Percentiles rank a stretch among this genome's conserved stretches.
Evolutionary conservation across 1,140 invertebrate genomes (phyloP).

Genomic region (Coelopa frigida): DNA sequence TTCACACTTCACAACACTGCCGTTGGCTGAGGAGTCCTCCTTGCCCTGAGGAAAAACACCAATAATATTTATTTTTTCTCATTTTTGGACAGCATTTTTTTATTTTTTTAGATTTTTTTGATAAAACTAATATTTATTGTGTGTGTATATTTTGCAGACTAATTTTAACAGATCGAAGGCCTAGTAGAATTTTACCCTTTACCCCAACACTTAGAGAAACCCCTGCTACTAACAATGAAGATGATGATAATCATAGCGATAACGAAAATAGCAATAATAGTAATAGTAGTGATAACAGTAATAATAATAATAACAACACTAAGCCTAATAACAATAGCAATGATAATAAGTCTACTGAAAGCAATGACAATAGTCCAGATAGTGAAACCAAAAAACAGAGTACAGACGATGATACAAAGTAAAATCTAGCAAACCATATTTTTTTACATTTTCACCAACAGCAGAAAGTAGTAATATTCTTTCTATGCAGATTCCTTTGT

Average conservation of each 20-base stretch:
- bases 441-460: too few species aligned
- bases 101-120: not conserved
- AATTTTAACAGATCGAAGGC: slow-evolving; percentile 40
- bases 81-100: not conserved
- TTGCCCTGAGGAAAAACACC: not conserved
- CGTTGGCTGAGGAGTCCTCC: too few species aligned
- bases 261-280: not conserved
- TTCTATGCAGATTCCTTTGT: too few species aligned
- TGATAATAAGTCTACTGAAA: not conserved
- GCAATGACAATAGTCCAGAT: too few species aligned
- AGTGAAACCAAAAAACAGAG: too few species aligned
- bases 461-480: too few species aligned
- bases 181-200: slow-evolving; percentile 41
- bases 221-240: not conserved
- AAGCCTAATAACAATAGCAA: not conserved
- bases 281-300: not conserved
- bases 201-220: slow-evolving; percentile 24
- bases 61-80: slow-evolving; percentile 2
- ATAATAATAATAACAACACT: not conserved
- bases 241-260: slow-evolving; percentile 3
- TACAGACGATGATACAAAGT: too few species aligned
- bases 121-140: not conserved
- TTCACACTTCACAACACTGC: too few species aligned
- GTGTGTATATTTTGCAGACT: slow-evolving; percentile 28
- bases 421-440: too few species aligned